Base-by-base conservation (phyloP, 35 echinoderm and acorn worm species). In the Ophiothrix spiculata region DNA sequence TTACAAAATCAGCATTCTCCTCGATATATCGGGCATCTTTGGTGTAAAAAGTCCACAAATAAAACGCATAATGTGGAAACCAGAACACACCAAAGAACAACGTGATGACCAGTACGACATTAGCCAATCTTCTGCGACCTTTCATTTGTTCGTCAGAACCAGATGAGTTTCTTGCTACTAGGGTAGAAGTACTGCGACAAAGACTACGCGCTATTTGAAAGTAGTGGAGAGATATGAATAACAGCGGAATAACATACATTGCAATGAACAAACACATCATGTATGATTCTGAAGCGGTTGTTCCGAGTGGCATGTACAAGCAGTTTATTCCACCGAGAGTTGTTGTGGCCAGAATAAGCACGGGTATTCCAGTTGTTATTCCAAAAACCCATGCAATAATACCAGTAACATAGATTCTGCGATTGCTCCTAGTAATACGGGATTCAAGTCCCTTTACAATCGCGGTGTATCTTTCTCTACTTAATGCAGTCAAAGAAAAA, bases 71-170 rank as follows among this genome's bases (percentile, higher is more conserved):
- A 77, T 85, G 89, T 13, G 91, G 91, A 16, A 93, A 56, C 91
- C 91, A 93, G 33, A 93, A 86, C 0, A 88, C 81, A n/a, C 89
- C 93, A 64, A 95, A 95, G 82, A 91, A 95, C 15, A 95, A 35
- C 0, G 88, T 90, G 16, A 95, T 79, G 25, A 91, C 60, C 31
- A 95, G 75, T 8, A 95, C 93, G 31, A 86, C 91, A 4, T 91
- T 79, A 21, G 93, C 93, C 0, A 95, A 76, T 38, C 93, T 90
- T 60, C 90, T 87, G 1, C 93, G 56, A 3, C 85, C 93, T 33
- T 80, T 56, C 40, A 95, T 88, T 39, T 95, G 93, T 25, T 87
- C 78, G 2, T 4, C 8, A 0, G 90, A 90, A 31, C 93, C 93
- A 14, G 89, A 81, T 39, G 91, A 90, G 1, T 89, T 88, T 56